Conservation (phyloP, 2,888 invertebrate species). For the Cosmia trapezina region DNA sequence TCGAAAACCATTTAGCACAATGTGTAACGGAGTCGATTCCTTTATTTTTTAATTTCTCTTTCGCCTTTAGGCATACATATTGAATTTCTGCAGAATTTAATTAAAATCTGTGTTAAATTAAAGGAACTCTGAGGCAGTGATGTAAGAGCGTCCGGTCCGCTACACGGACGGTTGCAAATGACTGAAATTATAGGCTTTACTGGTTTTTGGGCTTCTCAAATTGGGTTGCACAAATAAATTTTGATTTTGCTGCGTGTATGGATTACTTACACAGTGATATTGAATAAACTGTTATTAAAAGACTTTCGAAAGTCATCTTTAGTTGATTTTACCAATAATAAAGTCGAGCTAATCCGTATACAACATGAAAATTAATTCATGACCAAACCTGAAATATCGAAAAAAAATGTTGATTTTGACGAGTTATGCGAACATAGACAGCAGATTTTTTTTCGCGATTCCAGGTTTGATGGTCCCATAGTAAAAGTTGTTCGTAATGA, state of each 20-base stretch:
- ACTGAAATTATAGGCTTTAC: conserved; percentile 42
- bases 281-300: background rate
- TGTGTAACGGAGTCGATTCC: conserved; percentile 9
- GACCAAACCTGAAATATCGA: no score
- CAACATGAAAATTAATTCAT: no score
- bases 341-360: background rate
- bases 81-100: conserved; percentile 51
- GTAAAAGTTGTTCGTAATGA: no score
- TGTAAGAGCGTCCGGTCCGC: conserved; percentile 33
- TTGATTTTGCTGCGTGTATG: conserved; percentile 13
- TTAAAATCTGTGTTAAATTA: conserved; percentile 57
- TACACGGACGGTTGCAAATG: conserved; percentile 36
- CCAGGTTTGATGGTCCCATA: no score
- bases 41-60: conserved; percentile 42
- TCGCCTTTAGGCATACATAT: conserved; percentile 39
- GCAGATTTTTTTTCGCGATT: no score
- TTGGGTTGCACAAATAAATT: conserved; percentile 8
- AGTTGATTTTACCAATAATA: background rate
- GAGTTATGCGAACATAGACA: no score
- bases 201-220: conserved; percentile 31
- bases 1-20: conserved; percentile 21
- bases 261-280: background rate
- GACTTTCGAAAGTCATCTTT: background rate
- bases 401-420: no score
- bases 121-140: conserved; percentile 50